These are phyloP conservation scores for Dastarcus helophoroides DNA, from an alignment of 2,888 invertebrate genomes.

Conservation along the genomic window DNA sequence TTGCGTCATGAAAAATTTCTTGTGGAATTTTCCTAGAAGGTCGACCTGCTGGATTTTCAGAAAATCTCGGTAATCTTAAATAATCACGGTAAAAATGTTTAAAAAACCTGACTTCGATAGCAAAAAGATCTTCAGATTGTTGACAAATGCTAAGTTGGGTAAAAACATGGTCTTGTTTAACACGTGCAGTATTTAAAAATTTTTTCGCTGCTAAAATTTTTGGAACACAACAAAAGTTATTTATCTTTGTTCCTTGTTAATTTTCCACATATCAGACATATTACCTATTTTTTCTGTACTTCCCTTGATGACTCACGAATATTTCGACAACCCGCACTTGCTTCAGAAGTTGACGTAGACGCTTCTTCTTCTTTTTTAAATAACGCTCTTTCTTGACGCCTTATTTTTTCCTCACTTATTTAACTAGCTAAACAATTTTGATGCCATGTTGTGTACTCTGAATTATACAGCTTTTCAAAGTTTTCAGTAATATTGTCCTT, in stretches of 20 bases:
- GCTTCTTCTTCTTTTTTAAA: conserved; percentile 9
- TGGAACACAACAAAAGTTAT: conserved; percentile 15
- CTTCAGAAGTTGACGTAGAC: conserved; percentile 6
- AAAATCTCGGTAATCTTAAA: conserved; percentile 15
- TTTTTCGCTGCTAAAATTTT: conserved; percentile 18
- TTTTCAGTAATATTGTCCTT: no score
- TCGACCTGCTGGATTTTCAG: conserved; percentile 13
- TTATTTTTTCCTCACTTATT: no score
- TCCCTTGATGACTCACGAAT: conserved; percentile 14
- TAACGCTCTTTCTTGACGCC: conserved; percentile 13
- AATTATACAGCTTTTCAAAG: no score
- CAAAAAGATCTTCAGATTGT: conserved; percentile 21
- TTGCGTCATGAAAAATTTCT: conserved; percentile 15
- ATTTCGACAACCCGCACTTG: conserved; percentile 11
- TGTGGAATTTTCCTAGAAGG: conserved; percentile 15
- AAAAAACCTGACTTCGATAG: conserved; percentile 21
- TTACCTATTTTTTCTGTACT: conserved; percentile 11
- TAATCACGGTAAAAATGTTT: conserved; percentile 18
- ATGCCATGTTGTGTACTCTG: no score
- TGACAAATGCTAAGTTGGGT: conserved; percentile 19
- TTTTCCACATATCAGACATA: conserved; percentile 15
- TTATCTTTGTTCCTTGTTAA: conserved; percentile 15
- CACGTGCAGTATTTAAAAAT: conserved; percentile 12
- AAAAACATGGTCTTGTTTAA: conserved; percentile 18
- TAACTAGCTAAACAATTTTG: no score